phyloP scores from a whole-genome alignment of 2,113 vertebrate genomes.

The Dryoscopus gambensis region DNA sequence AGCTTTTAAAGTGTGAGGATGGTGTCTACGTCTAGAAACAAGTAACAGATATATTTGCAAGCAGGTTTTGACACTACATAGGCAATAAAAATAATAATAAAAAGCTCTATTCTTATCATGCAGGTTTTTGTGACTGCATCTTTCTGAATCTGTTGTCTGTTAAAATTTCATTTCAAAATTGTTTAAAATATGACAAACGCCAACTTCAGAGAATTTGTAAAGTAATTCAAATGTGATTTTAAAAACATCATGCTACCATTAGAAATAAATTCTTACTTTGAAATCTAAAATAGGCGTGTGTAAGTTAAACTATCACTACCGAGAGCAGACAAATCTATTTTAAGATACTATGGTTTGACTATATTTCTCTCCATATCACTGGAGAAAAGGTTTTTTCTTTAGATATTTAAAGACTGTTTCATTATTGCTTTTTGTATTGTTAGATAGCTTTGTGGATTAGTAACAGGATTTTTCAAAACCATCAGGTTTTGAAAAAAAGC shows the following conservation, averaged over 20 bases:
- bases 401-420: neutral
- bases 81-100: neutral
- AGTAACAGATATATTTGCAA: neutral
- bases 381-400: neutral
- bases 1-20: neutral
- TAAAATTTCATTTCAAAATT: slow-evolving; percentile 3
- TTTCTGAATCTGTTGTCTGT: neutral
- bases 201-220: neutral
- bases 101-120: neutral
- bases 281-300: neutral
- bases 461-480: neutral
- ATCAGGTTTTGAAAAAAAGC: neutral
- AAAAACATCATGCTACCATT: neutral
- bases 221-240: neutral
- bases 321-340: slow-evolving; percentile 18
- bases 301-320: slow-evolving; percentile 27
- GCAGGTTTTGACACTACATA: neutral
- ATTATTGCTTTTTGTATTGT: neutral
- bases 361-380: neutral
- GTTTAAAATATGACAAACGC: neutral
- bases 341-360: neutral
- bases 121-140: neutral
- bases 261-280: slow-evolving; percentile 1
- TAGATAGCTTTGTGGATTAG: neutral
- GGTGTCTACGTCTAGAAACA: neutral